Evolutionary conservation across 2,113 vertebrate genomes (phyloP).

Genomic region (Rhinolophus ferrumequinum): DNA sequence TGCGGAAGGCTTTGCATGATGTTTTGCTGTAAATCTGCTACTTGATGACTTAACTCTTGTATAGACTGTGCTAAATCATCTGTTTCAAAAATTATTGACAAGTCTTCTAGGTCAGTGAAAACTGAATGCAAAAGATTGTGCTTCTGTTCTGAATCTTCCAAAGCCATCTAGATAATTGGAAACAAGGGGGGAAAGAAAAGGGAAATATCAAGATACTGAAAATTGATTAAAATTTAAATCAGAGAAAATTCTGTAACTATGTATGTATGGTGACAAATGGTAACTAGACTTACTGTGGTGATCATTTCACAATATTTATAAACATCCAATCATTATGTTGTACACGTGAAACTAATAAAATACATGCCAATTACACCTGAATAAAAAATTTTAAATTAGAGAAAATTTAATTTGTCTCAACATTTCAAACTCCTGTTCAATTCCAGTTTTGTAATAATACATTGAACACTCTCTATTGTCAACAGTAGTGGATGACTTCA

Average conservation of each 20-base stretch:
- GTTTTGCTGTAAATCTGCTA: conserved; percentile 87
- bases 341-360: neutral
- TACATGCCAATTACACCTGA: neutral
- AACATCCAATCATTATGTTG: neutral
- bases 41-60: conserved; percentile 83
- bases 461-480: neutral
- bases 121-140: conserved; percentile 88
- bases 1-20: conserved; percentile 89
- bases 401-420: neutral
- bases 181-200: neutral
- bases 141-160: conserved; percentile 94
- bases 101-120: conserved; percentile 87
- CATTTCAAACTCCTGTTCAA: neutral
- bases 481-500: neutral
- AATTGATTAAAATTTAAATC: neutral
- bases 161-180: conserved; percentile 87
- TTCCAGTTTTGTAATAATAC: neutral
- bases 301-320: neutral
- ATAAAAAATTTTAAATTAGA: neutral
- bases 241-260: neutral
- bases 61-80: conserved; percentile 84
- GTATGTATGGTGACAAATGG: neutral
- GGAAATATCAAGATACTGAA: neutral
- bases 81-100: conserved; percentile 90
- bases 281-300: neutral